These are phyloP conservation scores for Andinoacara biseriatus DNA, from an alignment of 2,113 vertebrate species.

Conservation along the genomic window DNA sequence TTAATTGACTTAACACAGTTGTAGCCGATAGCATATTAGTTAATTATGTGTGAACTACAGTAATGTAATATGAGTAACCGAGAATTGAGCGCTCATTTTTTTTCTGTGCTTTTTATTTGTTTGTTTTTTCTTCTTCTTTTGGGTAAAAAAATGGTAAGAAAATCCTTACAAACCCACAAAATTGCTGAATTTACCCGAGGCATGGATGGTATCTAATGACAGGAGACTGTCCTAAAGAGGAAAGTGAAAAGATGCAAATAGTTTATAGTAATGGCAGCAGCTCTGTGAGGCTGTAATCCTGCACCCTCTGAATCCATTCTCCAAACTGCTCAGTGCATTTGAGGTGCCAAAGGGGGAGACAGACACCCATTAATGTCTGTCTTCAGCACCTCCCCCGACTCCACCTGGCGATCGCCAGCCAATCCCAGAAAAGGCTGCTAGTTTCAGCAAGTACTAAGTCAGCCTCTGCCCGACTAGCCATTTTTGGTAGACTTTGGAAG, in stretches of 20 bases:
- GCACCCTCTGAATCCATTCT: neutral
- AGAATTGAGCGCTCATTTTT: conserved; percentile 12
- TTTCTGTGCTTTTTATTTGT: neutral
- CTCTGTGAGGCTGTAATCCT: neutral
- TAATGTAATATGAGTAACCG: conserved; percentile 36
- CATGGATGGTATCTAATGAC: neutral
- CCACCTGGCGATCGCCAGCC: no score
- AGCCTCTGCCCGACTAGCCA: neutral
- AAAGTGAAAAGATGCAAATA: neutral
- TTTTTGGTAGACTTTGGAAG: neutral
- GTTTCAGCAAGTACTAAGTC: neutral
- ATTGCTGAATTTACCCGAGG: conserved; percentile 13
- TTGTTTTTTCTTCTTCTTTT: neutral
- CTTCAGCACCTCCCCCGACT: neutral
- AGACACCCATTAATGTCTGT: neutral
- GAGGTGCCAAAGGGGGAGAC: neutral
- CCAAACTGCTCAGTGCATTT: neutral
- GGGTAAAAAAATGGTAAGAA: neutral
- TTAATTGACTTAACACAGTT: conserved; percentile 52
- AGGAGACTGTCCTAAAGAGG: neutral
- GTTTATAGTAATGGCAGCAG: neutral
- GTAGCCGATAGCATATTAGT: conserved; percentile 43
- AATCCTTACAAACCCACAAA: neutral
- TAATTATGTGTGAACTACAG: conserved; percentile 52
- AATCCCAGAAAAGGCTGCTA: neutral